A percentile compares a stretch with the other conserved stretches of the same genome.
These are phyloP conservation scores for Tiliacea citrago DNA, from an alignment of 2,888 invertebrate genomes.

Conservation along the genomic window DNA sequence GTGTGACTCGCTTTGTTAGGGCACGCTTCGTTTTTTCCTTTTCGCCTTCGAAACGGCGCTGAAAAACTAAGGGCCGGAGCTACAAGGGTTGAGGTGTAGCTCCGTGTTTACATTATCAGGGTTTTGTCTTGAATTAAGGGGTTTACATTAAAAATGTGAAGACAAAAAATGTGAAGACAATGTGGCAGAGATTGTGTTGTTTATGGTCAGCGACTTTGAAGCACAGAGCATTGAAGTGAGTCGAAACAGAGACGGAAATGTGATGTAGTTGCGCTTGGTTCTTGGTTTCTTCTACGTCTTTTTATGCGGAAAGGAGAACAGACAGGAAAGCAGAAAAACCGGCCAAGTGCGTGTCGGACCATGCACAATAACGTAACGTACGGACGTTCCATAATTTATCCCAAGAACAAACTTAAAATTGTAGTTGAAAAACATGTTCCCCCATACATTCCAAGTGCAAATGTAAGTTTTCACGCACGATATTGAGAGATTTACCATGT, in stretches of 20 bases:
- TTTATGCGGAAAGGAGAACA: background rate
- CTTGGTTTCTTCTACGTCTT: background rate
- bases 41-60: conserved; percentile 83
- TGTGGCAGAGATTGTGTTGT: conserved; percentile 8
- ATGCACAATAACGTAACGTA: too few relatives aligned
- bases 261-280: background rate
- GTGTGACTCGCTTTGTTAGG: conserved; percentile 86
- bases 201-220: background rate
- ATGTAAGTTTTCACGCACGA: too few relatives aligned
- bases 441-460: too few relatives aligned
- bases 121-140: conserved; percentile 52
- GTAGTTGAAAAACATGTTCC: too few relatives aligned
- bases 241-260: background rate
- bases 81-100: conserved; percentile 66
- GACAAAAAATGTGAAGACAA: conserved; percentile 15
- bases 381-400: too few relatives aligned
- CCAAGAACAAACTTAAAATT: too few relatives aligned
- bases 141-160: conserved; percentile 35
- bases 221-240: background rate
- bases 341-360: too few relatives aligned
- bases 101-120: conserved; percentile 62
- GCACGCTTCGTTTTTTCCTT: conserved; percentile 88
- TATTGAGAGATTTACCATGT: too few relatives aligned
- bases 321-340: too few relatives aligned
- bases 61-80: conserved; percentile 66